Base-by-base conservation (phyloP, 2,888 invertebrate species). In the Eugnorisma glareosa region DNA sequence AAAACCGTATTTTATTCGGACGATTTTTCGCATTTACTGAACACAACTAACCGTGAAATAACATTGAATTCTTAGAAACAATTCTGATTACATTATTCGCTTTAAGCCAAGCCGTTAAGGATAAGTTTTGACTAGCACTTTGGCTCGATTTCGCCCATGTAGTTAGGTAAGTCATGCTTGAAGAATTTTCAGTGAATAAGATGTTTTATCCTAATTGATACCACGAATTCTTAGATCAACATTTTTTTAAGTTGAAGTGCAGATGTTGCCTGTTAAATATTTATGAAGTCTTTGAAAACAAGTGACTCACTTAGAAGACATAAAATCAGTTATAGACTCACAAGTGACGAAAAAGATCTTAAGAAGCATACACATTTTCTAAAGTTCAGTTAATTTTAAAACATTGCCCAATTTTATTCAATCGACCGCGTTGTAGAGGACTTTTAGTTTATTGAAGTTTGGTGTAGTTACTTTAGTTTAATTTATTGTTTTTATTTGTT, bases 31-130 rank as follows among this genome's bases (percentile, higher is more conserved):
- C 89, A 77, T 84, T 91, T 91, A 92, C 84, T 88, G 82, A 86
- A 89, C 79, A 88, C 91, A 95, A 94, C 94, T 93, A 92, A 93
- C 92, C 94, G 92, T 95, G 94, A 95, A 95, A 95, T 95, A 93
- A 92, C 89, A 57, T 48, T 11, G 68, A 63, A 40, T 94, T 93
- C 94, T 88, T 81, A 91, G 94, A 94, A 94, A 92, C 91, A 90
- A 91, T 91, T 91, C 84, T 89, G 89, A 88, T 89, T 89, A 88
- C 87, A 87, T 89, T 89, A 88, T 88, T 83, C 86, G 83, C 86
- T 90, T 90, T 84, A 80, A 76, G 64, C 48, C 40, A 54, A 67
- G n/a, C 37, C 74, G 66, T 75, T 68, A 77, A 75, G 77, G 75
- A 75, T 82, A 73, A 86, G 21, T 86, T 76, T 74, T 57, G 64